Evolutionary conservation across 1,140 invertebrate species (phyloP).

Genomic region (Trachelipus rathkii): DNA sequence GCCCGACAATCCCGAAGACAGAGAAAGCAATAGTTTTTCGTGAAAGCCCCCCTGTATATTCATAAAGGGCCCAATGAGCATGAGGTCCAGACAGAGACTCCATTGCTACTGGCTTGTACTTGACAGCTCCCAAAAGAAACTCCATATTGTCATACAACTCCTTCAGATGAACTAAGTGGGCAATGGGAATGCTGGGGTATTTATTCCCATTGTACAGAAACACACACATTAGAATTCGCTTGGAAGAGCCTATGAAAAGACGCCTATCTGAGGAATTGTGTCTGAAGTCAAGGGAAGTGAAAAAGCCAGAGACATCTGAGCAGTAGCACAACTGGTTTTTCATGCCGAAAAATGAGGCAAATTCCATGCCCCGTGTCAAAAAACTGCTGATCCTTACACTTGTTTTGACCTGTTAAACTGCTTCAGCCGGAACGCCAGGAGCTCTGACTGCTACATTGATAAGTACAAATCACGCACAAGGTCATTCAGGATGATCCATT

Average conservation of each 20-base stretch:
- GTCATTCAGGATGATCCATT: neutral
- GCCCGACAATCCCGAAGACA: neutral
- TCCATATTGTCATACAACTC: slow-evolving; percentile 14
- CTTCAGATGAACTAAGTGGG: neutral
- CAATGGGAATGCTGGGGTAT: neutral
- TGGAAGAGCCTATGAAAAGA: slow-evolving; percentile 29
- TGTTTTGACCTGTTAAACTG: neutral
- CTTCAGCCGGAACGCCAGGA: slow-evolving; percentile 8
- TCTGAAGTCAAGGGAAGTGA: slow-evolving; percentile 1
- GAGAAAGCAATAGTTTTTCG: slow-evolving; percentile 20
- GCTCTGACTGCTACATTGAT: slow-evolving; percentile 16
- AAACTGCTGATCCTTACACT: neutral
- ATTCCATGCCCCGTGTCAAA: too few species aligned
- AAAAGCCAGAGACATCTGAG: slow-evolving; percentile 17
- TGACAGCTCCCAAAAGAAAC: slow-evolving; percentile 27
- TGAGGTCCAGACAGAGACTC: slow-evolving; percentile 33
- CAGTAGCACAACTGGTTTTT: slow-evolving; percentile 28
- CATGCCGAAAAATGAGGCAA: slow-evolving; percentile 24
- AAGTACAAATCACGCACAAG: slow-evolving; percentile 24
- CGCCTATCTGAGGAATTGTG: slow-evolving; percentile 26
- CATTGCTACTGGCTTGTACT: slow-evolving; percentile 25
- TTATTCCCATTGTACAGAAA: neutral
- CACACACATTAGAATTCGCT: slow-evolving; percentile 17
- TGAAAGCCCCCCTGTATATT: neutral
- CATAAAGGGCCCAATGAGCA: slow-evolving; percentile 34